Evolutionary conservation across 2,797 vertebrate species (phyloP), one percentile per base, ranked within the genome.

Genomic region (Capromys pilorides): DNA sequence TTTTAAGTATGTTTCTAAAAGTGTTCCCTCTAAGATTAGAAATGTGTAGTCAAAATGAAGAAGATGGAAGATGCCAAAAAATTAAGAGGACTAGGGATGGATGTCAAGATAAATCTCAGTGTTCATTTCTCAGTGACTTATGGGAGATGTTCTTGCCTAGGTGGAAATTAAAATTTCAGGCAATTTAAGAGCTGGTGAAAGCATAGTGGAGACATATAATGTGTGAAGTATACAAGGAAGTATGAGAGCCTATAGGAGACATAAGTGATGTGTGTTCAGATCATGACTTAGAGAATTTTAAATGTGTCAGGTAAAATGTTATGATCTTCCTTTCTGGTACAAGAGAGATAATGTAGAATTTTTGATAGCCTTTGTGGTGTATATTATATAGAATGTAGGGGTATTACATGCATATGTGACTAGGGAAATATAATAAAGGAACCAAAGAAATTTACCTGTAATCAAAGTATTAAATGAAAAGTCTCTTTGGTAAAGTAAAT

Each of bases 401-500:
- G 2, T n/a, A 57, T 89, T 87, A 64, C 45, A 36, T 62, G 19
- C 28, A 59, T 28, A 22, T 69, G 4, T 86, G 54, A 75, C 33
- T 91, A 69, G 81, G 69, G 33, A 93, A 86, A n/a, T 8, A 49
- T 85, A 54, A 41, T 41, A 78, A 26, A 88, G 62, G 62, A 93
- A 66, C 24, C 39, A 84, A 66, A 90, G 21, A n/a, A 62, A 71
- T 31, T 93, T 66, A 86, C 95, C 77, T 78, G 16, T 86, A 95
- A 92, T 39, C 94, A 89, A 90, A 62, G 14, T 96, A 59, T 69
- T 97, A 93, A 78, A 19, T 16, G 28, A 96, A 97, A 96, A 14
- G 80, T 81, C 93, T 95, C 96, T 92, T 91, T 95, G 95, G 90
- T 97, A 94, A 97, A 97, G 93, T 96, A 89, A 97, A 83, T 96